Conservation (phyloP, 2,888 invertebrate genomes). For the Crepidodera aurea region DNA sequence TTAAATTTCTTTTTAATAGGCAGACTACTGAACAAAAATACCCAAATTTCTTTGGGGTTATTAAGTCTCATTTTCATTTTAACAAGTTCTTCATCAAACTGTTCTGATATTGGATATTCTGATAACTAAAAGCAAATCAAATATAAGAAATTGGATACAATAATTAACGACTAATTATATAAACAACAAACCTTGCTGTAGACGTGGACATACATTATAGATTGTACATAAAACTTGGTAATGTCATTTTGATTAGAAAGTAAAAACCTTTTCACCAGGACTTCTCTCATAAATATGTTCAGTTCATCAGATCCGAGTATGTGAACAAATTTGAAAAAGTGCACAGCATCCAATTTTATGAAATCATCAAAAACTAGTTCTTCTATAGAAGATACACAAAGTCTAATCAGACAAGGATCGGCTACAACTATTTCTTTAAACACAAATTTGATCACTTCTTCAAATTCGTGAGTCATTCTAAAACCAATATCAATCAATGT, state of each 20-base stretch:
- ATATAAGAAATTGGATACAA: no score
- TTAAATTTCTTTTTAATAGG: conserved; percentile 45
- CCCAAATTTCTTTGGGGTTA: conserved; percentile 34
- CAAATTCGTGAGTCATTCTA: conserved; percentile 46
- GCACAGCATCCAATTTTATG: conserved; percentile 39
- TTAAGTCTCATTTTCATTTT: conserved; percentile 32
- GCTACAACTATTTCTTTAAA: conserved; percentile 40
- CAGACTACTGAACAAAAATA: conserved; percentile 40
- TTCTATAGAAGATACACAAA: conserved; percentile 42
- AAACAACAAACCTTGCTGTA: conserved; percentile 32
- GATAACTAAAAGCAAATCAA: conserved; percentile 29
- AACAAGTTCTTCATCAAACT: conserved; percentile 32
- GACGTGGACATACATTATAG: conserved; percentile 42
- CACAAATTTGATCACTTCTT: conserved; percentile 40
- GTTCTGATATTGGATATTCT: conserved; percentile 32
- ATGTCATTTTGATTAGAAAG: conserved; percentile 46
- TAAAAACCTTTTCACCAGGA: conserved; percentile 43
- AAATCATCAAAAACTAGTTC: conserved; percentile 45
- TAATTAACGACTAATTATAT: background rate
- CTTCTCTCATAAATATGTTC: conserved; percentile 40
- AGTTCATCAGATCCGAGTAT: conserved; percentile 41
- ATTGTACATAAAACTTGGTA: conserved; percentile 41
- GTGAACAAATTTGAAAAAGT: conserved; percentile 44
- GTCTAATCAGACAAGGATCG: conserved; percentile 41
- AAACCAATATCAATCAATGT: conserved; percentile 28